Evolutionary conservation across 1,140 invertebrate genomes (phyloP), one percentile per base, ranked within the genome.

Genomic region (Cotesia glomerata): DNA sequence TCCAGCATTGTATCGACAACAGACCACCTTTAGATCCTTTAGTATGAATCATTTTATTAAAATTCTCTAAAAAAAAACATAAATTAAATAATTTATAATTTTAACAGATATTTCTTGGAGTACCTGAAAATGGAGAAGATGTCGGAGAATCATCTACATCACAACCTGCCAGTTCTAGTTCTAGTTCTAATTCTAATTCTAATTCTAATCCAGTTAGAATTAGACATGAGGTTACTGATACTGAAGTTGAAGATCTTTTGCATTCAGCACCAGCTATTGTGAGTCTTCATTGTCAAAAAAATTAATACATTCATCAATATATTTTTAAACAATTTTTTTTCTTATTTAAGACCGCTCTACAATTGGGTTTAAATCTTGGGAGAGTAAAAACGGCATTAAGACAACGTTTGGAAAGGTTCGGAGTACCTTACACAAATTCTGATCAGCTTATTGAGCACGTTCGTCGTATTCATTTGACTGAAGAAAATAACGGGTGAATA

Each of bases 401-500:
- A 52, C 84, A 88, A 58, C 87, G 90, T 79, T 77, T 93, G 61
- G 88, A 89, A 49, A 78, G 87, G 69, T 89, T 88, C 32, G 91
- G 91, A 16, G 72, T 82, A 63, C 88, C 88, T 4, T 94, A 91
- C 80, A 84, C 83, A 9, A 89, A 89, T 34, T 85, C 91, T 0
- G 91, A 93, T 77, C 89, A 91, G 51, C 82, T 94, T 9, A 90
- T 94, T 59, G 90, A 92, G 79, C 92, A 93, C 11, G 90, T 92
- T 7, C 78, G 93, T 39, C 89, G 90, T 79, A 86, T 90, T 34
- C 91, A 92, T 78, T 83, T 90, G 56, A 88, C 88, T 61, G 92
- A 92, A 77, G 90, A 91, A 45, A 85, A 87, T 36, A 85, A 75
- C 64, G 75, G 76, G 82, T 82, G 75, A 63, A 61, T n/a, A 39